Base-by-base conservation (phyloP, 1,140 invertebrate species). In the Papilio polyxenes region DNA sequence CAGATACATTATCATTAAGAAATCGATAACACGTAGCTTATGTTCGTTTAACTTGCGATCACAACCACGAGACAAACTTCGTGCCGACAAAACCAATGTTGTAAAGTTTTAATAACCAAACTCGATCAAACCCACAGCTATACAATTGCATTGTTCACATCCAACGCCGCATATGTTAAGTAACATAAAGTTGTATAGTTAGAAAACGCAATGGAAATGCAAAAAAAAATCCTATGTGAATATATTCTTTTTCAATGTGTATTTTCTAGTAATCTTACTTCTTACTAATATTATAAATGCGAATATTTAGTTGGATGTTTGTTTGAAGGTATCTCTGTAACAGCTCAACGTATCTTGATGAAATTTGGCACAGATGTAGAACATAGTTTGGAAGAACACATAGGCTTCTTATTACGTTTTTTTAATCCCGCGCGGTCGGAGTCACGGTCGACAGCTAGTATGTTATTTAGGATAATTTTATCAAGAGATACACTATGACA, bases 61-160 rank as follows among this genome's bases (percentile, higher is more conserved):
- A 31, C 23, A 37, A 10, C 23, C 31, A 1, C 59, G 20, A 62
- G 20, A 69, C 65, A 69, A 69, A 69, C 65, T 69, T 69, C 65
- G 23, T 69, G 65, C 37, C 23, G 31, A 69, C 65, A 37, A 69
- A 69, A 69, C 23, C 37, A 15, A 17, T 37, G 37, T 23, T 37
- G 13, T 37, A 37, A 69, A 69, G 65, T 69, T 69, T 69, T 69
- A 69, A 69, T 69, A 69, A 69, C 11, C 11, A 37, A 69, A 69
- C 65, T 69, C 31, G 23, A 69, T 37, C 31, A 65, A 69, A 23
- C 23, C 65, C 13, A 6, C 13, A 37, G 0, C 23, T 10, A 9
- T 69, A 69, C 65, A 37, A 37, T 69, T 37, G 4, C 31, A 69
- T 15, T 69, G 65, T 11, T 69, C 3, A 37, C 31, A 31, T 37